These are phyloP conservation scores for Lasioglossum villosulum DNA, from an alignment of 2,888 invertebrate genomes.

Conservation along the genomic window DNA sequence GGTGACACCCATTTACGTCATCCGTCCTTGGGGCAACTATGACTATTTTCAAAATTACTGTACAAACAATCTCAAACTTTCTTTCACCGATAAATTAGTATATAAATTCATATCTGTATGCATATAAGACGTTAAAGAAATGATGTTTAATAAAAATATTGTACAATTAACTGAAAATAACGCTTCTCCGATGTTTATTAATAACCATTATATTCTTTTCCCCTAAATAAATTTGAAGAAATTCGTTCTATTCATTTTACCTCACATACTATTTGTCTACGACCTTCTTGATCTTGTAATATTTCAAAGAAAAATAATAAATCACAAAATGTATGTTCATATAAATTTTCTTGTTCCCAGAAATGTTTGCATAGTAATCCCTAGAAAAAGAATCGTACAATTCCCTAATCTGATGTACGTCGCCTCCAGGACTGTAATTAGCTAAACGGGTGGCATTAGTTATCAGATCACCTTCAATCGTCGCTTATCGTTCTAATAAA, in stretches of 20 bases:
- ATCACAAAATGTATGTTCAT: neutral
- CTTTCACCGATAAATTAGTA: neutral
- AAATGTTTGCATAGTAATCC: neutral
- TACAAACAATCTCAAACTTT: neutral
- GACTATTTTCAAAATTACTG: neutral
- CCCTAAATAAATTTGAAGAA: too few species aligned
- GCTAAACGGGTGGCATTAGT: neutral
- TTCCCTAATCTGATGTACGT: neutral
- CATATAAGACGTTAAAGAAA: too few species aligned
- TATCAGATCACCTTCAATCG: slow-evolving; percentile 12
- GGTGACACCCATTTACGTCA: neutral
- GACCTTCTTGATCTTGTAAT: too few species aligned
- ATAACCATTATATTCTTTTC: neutral
- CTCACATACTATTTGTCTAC: too few species aligned
- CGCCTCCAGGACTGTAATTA: neutral
- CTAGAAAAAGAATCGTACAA: neutral
- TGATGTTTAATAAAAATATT: neutral
- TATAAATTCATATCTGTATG: neutral
- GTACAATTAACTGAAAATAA: neutral
- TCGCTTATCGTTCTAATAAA: slow-evolving; percentile 39
- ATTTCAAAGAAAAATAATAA: too few species aligned
- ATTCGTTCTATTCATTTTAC: too few species aligned
- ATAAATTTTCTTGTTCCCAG: neutral
- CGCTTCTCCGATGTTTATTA: neutral
- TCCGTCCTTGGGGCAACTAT: neutral